A percentile compares a stretch with the other conserved stretches of the same genome.
phyloP scores from a whole-genome alignment of 2,113 vertebrate genomes.

The Nannospalax galili region DNA sequence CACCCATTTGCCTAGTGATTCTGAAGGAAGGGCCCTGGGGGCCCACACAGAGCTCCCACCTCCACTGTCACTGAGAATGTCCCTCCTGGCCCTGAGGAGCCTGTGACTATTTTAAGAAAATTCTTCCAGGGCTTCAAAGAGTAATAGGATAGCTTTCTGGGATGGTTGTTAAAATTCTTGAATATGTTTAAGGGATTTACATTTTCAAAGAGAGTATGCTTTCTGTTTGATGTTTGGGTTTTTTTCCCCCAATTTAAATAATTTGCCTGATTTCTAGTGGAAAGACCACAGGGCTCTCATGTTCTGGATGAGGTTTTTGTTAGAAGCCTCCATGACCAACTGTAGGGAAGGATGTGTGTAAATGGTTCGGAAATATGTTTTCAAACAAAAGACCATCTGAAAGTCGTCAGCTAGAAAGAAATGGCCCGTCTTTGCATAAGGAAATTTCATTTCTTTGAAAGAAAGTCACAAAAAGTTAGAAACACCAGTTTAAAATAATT shows the following conservation, averaged over 20 bases:
- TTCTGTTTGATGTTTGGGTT: conserved; percentile 75
- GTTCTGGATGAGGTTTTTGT: conserved; percentile 56
- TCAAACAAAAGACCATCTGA: conserved; percentile 62
- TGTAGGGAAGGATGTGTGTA: neutral
- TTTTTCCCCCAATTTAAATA: conserved; percentile 68
- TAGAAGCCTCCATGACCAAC: conserved; percentile 13
- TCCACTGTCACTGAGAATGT: neutral
- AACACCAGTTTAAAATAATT: conserved; percentile 47
- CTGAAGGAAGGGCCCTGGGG: neutral
- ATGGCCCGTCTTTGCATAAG: neutral
- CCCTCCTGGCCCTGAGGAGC: neutral
- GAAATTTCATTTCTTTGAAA: conserved; percentile 52
- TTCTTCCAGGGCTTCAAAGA: conserved; percentile 71
- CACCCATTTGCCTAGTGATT: neutral
- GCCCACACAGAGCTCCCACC: neutral
- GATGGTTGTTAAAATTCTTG: conserved; percentile 78
- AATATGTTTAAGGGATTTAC: conserved; percentile 75
- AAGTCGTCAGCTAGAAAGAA: conserved; percentile 60
- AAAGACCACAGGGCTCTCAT: conserved; percentile 50
- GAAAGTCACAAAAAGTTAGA: neutral
- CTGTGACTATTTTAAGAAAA: conserved; percentile 62
- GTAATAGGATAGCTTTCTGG: conserved; percentile 73
- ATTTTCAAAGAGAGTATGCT: conserved; percentile 77
- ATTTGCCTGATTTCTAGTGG: conserved; percentile 63
- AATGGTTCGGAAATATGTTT: conserved; percentile 58